Evolutionary conservation across 2,888 invertebrate species (phyloP).

Genomic region (Drosophila neotestacea): DNA sequence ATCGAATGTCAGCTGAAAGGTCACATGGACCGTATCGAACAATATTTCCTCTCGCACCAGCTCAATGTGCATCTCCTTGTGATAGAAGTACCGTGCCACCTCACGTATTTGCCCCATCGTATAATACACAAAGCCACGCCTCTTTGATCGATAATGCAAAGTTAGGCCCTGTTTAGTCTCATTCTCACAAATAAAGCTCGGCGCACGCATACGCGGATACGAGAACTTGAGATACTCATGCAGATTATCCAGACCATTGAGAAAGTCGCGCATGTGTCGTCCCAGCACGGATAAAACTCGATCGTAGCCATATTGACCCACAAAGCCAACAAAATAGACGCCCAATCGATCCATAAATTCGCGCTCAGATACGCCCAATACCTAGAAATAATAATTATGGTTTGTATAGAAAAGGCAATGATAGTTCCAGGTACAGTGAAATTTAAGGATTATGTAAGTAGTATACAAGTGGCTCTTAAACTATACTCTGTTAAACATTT

Average conservation of each 20-base stretch:
- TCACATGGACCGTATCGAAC: slow-evolving; percentile 96
- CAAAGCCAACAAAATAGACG: slow-evolving; percentile 96
- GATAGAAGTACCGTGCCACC: slow-evolving; percentile 96
- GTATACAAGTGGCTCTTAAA: no score
- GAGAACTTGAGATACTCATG: slow-evolving; percentile 99
- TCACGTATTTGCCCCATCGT: slow-evolving; percentile 98
- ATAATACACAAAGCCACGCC: slow-evolving; percentile 97
- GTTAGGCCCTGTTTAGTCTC: slow-evolving; percentile 96
- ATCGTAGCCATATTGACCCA: slow-evolving; percentile 98
- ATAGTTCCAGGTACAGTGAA: background rate
- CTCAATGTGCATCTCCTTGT: slow-evolving; percentile 97
- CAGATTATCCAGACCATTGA: slow-evolving; percentile 97
- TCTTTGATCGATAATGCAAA: slow-evolving; percentile 96
- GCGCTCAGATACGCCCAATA: slow-evolving; percentile 93
- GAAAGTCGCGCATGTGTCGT: slow-evolving; percentile 96
- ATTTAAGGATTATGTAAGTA: background rate
- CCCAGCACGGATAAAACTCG: slow-evolving; percentile 95
- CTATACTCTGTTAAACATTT: no score
- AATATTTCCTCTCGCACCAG: slow-evolving; percentile 93
- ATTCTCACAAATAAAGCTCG: slow-evolving; percentile 98
- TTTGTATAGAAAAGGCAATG: no score
- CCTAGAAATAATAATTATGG: slow-evolving; percentile 86
- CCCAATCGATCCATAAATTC: slow-evolving; percentile 98
- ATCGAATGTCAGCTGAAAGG: slow-evolving; percentile 97
- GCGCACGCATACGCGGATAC: slow-evolving; percentile 95